Evolutionary conservation across 2,888 invertebrate species (phyloP), one percentile per base, ranked within the genome.

Genomic region (Heliconius cydno): DNA sequence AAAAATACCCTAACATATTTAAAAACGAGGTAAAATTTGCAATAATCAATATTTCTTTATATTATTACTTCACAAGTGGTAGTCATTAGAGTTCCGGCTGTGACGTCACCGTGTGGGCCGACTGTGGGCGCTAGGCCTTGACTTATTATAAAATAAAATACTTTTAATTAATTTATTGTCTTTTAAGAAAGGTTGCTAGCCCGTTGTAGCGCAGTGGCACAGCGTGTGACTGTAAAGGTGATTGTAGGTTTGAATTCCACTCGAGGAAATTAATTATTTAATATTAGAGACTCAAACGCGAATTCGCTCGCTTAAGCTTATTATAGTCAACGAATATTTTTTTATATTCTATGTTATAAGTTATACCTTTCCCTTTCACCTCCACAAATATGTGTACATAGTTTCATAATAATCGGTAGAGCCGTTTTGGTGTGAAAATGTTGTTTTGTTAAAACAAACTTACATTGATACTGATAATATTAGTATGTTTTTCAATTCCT

Each of bases 101-200:
- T 84, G 84, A 84, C 85, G 84, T 84, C 84, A 83, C 76, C 71
- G 46, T 73, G 85, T 85, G 82, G 85, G 85, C 79, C 76, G 77
- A 77, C 76, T 78, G 84, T 84, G 77, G 85, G 85, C 80, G 82
- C 63, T 38, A 77, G 84, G 83, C 84, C 85, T 84, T 84, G 84
- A 84, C 83, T 84, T 81, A 76, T 79, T 76, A 72, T 68, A 73
- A 66, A 79, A 79, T 38, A 65, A 15, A 28, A 60, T 60, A 60
- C 60, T 60, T 60, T 60, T 60, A 38, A 22, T 38, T 75, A 30
- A 73, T 34, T 73, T 34, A 60, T 73, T 38, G n/a, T 19, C 30
- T n/a, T 57, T 0, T 41, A 57, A 52, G 19, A 52, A 22, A 52
- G 22, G 22, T 52, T 52, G 52, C 52, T 52, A 19, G 46, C 19